Conservation (phyloP, 2,797 vertebrate genomes). For the Xiphophorus birchmanni region DNA sequence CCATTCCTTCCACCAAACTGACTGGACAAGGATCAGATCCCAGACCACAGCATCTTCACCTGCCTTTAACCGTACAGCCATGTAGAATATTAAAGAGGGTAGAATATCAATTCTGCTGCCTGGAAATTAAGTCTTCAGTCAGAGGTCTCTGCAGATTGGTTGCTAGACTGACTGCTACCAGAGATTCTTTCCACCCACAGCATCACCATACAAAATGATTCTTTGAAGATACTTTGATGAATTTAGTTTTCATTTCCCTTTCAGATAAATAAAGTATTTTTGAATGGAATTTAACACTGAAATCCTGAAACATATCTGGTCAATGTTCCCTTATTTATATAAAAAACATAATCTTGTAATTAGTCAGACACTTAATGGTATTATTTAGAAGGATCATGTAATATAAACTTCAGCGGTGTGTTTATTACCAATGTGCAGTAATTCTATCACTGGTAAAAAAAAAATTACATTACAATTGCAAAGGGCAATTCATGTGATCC, state of each 20-base stretch:
- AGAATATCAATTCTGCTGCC: too few species aligned
- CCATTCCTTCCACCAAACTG: not conserved
- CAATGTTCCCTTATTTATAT: not conserved
- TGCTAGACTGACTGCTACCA: too few species aligned
- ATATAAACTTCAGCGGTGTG: not conserved
- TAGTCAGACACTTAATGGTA: not conserved
- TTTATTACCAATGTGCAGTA: not conserved
- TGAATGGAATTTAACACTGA: not conserved
- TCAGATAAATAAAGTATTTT: too few species aligned
- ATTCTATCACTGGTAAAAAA: not conserved
- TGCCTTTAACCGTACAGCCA: too few species aligned
- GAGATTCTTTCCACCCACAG: not conserved
- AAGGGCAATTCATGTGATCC: not conserved
- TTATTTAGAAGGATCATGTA: not conserved
- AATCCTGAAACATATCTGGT: not conserved
- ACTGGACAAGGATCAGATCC: not conserved
- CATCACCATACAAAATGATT: not conserved
- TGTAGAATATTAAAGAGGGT: too few species aligned
- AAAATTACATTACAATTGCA: not conserved
- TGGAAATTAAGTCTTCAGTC: too few species aligned
- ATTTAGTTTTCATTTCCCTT: not conserved
- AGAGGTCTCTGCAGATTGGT: too few species aligned
- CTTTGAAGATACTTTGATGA: not conserved
- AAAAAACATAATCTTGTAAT: not conserved
- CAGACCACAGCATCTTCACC: not conserved